These are phyloP conservation scores for Omphaloscelis lunosa DNA, from an alignment of 2,888 invertebrate genomes.

Conservation along the genomic window DNA sequence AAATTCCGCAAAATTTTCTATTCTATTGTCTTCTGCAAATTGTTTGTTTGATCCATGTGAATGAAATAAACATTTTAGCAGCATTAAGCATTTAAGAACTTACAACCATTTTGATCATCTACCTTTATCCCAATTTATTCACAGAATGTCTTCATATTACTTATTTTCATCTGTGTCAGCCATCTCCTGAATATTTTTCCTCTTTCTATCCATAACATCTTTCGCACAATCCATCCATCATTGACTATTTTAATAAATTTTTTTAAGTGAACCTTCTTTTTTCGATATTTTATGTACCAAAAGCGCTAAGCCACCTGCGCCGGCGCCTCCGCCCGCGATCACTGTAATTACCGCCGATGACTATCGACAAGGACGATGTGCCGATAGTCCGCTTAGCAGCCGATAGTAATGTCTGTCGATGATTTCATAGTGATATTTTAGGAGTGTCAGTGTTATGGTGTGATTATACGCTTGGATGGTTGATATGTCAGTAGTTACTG, in stretches of 20 bases:
- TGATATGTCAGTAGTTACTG: not conserved
- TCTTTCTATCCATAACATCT: not conserved
- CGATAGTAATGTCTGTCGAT: slow-evolving; percentile 23
- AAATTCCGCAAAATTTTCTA: not conserved
- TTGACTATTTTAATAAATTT: not conserved
- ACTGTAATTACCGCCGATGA: slow-evolving; percentile 60
- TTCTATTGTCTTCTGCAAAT: not conserved
- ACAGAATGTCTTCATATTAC: not conserved
- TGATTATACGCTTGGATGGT: slow-evolving; percentile 16
- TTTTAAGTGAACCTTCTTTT: slow-evolving; percentile 30
- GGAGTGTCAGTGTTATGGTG: slow-evolving; percentile 26
- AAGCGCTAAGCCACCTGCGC: slow-evolving; percentile 63
- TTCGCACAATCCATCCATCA: not conserved
- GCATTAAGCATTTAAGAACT: not conserved
- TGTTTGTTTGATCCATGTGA: not conserved
- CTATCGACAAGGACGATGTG: slow-evolving; percentile 64
- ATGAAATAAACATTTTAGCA: not conserved
- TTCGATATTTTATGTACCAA: not conserved
- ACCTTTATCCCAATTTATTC: not conserved
- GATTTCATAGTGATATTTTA: slow-evolving; percentile 21
- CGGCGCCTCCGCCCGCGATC: slow-evolving; percentile 67
- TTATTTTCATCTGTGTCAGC: too few relatives aligned
- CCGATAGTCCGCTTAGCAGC: slow-evolving; percentile 47
- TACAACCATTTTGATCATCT: not conserved
- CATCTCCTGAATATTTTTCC: not conserved